These are phyloP conservation scores for mouse (Mus musculus) DNA, from an alignment of 2,113 vertebrate species.

Conservation along the genomic window GRCm39 chr2:152472501-152473000, in stretches of 20 bases:
- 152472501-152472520: background rate
- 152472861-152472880: background rate
- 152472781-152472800: background rate
- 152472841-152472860: background rate
- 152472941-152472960: background rate
- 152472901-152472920: background rate
- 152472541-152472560: too few relatives aligned
- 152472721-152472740: background rate
- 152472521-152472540: background rate
- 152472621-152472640: background rate
- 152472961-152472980: background rate
- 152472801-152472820: background rate
- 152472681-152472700: background rate
- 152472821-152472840: background rate
- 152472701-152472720: background rate
- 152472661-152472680: background rate
- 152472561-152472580: too few relatives aligned
- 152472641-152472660: background rate
- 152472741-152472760: background rate
- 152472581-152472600: too few relatives aligned
- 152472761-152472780: background rate
- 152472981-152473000: background rate
- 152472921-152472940: background rate
- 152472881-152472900: background rate
- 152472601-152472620: background rate